Evolutionary conservation across 2,797 vertebrate species (phyloP), one percentile per base, ranked within the genome.

Genomic region (Varecia variegata): DNA sequence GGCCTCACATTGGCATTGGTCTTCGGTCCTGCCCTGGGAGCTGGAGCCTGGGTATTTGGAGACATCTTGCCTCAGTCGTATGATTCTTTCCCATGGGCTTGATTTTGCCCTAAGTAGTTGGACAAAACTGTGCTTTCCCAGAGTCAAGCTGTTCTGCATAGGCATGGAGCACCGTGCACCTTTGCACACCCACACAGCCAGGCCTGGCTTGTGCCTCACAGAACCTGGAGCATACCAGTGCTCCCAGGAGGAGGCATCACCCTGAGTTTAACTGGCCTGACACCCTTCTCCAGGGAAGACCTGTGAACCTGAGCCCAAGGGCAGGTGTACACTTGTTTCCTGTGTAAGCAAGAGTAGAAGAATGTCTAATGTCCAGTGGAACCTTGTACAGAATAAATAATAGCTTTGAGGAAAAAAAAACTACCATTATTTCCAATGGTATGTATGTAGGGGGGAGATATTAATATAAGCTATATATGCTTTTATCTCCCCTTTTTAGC

Each of bases 341-440:
- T 97, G 91, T 99, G 98, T 99, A 98, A 99, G 98, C 98, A 98
- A 98, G 98, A 95, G 97, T 68, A 67, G 90, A 88, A 86, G 77
- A 97, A 93, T 97, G 95, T 97, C 95, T 9, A 80, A 97, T 97
- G 91, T 98, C 97, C 96, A 97, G 98, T 97, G 97, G 98, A 98
- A 97, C 97, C 97, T 97, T 96, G 76, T 96, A 97, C 98, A 97
- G 98, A 99, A 99, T 98, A 99, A 98, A 98, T 82, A 32, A 40
- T 92, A 97, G 98, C 98, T 98, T 97, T 97, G 92, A 97, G 95
- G 94, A 96, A 79, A 25, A 9, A 56, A 56, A 56, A 56, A 21
- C 54, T 23, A 23, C 54, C 54, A 56, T 11, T 9, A 56, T 56
- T 56, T 56, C 54, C 21, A 23, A 11, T 56, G 54, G 54, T 56